These are phyloP conservation scores for Cepphus grylle DNA, from an alignment of 2,113 vertebrate genomes.

Conservation along the genomic window DNA sequence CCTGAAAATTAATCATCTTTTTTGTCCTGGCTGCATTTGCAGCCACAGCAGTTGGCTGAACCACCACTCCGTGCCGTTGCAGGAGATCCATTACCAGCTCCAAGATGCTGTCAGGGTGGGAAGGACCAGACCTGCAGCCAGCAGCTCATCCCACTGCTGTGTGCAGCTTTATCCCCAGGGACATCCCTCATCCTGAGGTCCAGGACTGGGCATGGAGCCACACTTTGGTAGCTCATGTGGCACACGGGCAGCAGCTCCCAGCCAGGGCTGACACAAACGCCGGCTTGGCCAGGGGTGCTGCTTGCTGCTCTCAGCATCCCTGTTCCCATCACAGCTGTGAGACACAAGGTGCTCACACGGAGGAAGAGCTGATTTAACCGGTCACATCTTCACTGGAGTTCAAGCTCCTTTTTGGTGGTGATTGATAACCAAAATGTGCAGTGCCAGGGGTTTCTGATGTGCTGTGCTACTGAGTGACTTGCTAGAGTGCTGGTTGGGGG, in stretches of 20 bases:
- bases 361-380: neutral
- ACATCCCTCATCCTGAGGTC: neutral
- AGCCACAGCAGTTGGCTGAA: neutral
- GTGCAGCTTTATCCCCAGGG: neutral
- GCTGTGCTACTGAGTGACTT: neutral
- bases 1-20: neutral
- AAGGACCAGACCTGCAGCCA: rapidly evolving
- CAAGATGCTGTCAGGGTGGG: neutral
- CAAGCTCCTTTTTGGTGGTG: neutral
- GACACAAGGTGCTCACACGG: neutral
- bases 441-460: neutral
- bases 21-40: neutral
- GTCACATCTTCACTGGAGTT: neutral
- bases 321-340: rapidly evolving
- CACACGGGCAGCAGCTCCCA: neutral
- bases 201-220: neutral
- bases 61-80: neutral
- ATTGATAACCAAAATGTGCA: neutral
- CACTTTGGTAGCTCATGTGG: rapidly evolving
- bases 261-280: neutral
- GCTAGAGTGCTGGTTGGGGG: neutral
- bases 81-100: neutral
- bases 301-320: neutral
- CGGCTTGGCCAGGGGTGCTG: neutral
- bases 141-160: neutral